Conservation (phyloP, 92 coral and sea anemone species). For the Montipora capitata region DNA sequence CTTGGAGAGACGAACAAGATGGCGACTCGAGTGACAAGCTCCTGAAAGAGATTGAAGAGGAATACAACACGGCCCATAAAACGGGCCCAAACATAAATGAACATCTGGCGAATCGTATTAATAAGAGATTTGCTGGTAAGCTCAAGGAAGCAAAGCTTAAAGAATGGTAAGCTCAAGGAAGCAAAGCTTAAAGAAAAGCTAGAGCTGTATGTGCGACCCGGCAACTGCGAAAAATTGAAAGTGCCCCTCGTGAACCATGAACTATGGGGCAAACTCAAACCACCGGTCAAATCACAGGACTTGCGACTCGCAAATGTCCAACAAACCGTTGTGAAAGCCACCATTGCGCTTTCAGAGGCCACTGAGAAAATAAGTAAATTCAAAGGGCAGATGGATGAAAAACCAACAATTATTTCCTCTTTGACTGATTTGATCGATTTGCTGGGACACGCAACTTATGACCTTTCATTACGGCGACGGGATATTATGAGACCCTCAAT, state of each 20-base stretch:
- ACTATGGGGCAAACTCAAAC: constrained; percentile 51
- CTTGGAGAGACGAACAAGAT: constrained; percentile 31
- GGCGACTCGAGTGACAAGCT: constrained; percentile 60
- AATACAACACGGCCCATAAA: constrained; percentile 48
- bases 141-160: constrained; percentile 62
- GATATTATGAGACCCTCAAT: background rate
- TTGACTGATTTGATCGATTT: too few species aligned
- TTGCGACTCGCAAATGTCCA: constrained; percentile 50
- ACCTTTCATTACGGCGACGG: too few species aligned
- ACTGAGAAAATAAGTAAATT: too few species aligned
- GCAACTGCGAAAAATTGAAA: constrained; percentile 62
- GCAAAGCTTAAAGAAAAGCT: constrained; percentile 67
- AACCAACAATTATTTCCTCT: too few species aligned
- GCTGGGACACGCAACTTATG: too few species aligned
- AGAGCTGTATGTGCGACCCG: constrained; percentile 56
- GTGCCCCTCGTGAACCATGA: constrained; percentile 41
- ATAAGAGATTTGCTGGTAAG: constrained; percentile 56
- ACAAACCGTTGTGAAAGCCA: constrained; percentile 45
- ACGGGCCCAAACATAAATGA: constrained; percentile 56
- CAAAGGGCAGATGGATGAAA: too few species aligned
- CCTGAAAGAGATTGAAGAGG: constrained; percentile 59
- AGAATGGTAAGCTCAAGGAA: constrained; percentile 56
- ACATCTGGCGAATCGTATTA: constrained; percentile 57
- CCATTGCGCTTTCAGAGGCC: constrained; percentile 31
- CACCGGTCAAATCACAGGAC: background rate